These are phyloP conservation scores for Epinephelus coioides DNA, from an alignment of 2,797 vertebrate genomes.

Conservation along the genomic window DNA sequence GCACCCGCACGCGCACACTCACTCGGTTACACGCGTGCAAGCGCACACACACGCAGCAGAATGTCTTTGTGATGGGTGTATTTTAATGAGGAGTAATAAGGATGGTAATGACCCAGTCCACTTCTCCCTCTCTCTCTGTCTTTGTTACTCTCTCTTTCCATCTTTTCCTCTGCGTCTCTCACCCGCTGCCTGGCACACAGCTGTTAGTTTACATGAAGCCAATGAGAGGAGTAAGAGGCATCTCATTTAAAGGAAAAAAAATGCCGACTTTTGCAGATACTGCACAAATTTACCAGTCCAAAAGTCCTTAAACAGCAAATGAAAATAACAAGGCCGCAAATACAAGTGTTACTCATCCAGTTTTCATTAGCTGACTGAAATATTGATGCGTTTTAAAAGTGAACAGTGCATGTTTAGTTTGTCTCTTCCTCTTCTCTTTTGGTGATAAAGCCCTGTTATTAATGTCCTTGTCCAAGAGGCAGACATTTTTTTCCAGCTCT, in stretches of 20 bases:
- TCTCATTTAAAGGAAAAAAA: slow-evolving; percentile 56
- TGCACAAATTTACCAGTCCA: slow-evolving; percentile 65
- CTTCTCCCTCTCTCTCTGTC: slow-evolving; percentile 67
- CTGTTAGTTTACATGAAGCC: slow-evolving; percentile 66
- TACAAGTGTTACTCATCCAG: slow-evolving; percentile 81
- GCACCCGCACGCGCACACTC: slow-evolving; percentile 37
- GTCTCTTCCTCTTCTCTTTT: slow-evolving; percentile 70
- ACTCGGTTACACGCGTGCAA: slow-evolving; percentile 53
- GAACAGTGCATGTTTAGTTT: slow-evolving; percentile 79
- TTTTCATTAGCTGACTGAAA: slow-evolving; percentile 81
- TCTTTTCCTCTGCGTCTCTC: slow-evolving; percentile 47
- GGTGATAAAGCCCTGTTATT: slow-evolving; percentile 79
- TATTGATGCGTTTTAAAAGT: slow-evolving; percentile 84
- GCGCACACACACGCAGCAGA: slow-evolving; percentile 32
- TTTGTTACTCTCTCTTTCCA: slow-evolving; percentile 40
- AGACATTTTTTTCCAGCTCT: slow-evolving; percentile 61
- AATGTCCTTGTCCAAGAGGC: slow-evolving; percentile 83
- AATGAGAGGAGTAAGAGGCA: slow-evolving; percentile 49
- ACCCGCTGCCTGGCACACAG: slow-evolving; percentile 52
- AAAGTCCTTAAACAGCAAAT: slow-evolving; percentile 73
- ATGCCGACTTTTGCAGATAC: slow-evolving; percentile 61
- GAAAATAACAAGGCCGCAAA: slow-evolving; percentile 73
- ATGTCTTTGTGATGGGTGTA: slow-evolving; percentile 83
- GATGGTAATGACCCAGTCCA: slow-evolving; percentile 86
- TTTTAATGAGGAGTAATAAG: slow-evolving; percentile 90